Evolutionary conservation across 2,888 invertebrate genomes (phyloP).

Genomic region (Diplolepis rosae): DNA sequence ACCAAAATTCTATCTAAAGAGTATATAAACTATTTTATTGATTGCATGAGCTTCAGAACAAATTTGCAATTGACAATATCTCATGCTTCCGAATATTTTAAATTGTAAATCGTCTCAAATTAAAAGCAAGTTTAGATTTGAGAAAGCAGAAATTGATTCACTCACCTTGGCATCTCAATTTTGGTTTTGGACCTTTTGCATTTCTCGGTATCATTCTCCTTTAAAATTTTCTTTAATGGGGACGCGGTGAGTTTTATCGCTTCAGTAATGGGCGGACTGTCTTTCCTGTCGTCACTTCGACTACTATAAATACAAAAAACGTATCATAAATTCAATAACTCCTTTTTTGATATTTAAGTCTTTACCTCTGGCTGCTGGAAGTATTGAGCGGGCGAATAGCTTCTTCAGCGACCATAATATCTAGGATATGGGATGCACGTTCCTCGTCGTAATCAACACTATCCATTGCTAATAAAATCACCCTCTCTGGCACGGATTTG

Average conservation of each 20-base stretch:
- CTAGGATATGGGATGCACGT: conserved; percentile 85
- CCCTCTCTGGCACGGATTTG: conserved; percentile 84
- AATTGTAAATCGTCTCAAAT: too few species aligned
- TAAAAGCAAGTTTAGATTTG: too few species aligned
- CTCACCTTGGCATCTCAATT: conserved; percentile 73
- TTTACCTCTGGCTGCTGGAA: conserved; percentile 68
- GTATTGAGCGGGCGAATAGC: conserved; percentile 69
- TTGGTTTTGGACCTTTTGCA: conserved; percentile 71
- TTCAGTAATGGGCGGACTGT: conserved; percentile 68
- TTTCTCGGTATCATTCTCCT: conserved; percentile 66
- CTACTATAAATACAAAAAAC: conserved; percentile 54
- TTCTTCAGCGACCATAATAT: conserved; percentile 83
- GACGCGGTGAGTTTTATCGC: conserved; percentile 69
- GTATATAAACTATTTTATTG: too few species aligned
- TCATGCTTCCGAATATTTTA: too few species aligned
- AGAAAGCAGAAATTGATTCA: conserved; percentile 34
- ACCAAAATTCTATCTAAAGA: too few species aligned
- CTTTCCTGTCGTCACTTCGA: conserved; percentile 68
- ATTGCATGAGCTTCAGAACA: too few species aligned
- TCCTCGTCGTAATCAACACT: conserved; percentile 91
- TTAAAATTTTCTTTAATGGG: conserved; percentile 67
- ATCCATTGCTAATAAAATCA: conserved; percentile 89
- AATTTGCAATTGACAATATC: too few species aligned
- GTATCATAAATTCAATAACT: too few species aligned
- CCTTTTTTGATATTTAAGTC: not conserved